Percentiles rank a stretch among this genome's conserved stretches.
phyloP scores from a whole-genome alignment of 2,113 vertebrate species.

The Misgurnus anguillicaudatus region DNA sequence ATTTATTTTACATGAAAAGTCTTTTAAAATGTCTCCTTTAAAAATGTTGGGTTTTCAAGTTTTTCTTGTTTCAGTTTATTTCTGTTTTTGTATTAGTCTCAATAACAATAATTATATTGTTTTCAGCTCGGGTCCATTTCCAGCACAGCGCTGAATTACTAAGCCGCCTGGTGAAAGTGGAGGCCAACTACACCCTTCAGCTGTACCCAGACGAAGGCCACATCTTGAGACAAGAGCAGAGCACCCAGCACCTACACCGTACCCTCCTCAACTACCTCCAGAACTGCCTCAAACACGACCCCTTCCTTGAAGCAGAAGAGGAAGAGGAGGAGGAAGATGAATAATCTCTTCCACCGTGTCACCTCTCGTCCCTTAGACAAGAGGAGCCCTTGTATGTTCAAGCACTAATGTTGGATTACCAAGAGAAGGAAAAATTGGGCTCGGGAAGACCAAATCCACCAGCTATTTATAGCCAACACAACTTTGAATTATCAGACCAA shows the following conservation, averaged over 20 bases:
- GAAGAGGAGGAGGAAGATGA: constrained; percentile 71
- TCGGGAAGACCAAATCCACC: constrained; percentile 27
- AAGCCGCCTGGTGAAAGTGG: constrained; percentile 74
- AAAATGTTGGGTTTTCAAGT: too few species aligned
- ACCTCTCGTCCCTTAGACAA: neutral
- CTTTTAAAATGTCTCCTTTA: too few species aligned
- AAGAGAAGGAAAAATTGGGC: constrained; percentile 1
- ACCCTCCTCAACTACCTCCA: constrained; percentile 75
- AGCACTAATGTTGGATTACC: constrained; percentile 6
- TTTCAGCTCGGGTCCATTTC: constrained; percentile 78
- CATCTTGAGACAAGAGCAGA: constrained; percentile 66
- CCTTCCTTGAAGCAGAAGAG: constrained; percentile 54
- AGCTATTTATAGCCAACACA: constrained; percentile 14
- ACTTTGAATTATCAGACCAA: neutral
- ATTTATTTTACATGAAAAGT: too few species aligned
- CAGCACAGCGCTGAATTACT: constrained; percentile 83
- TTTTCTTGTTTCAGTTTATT: too few species aligned
- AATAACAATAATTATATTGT: too few species aligned
- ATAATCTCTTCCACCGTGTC: neutral
- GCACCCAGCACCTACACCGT: constrained; percentile 73
- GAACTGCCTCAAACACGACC: constrained; percentile 71
- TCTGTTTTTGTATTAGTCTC: too few species aligned
- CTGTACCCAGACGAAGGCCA: constrained; percentile 82
- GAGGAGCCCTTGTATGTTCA: neutral
- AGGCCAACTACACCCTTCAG: constrained; percentile 80